Base-by-base conservation (phyloP, 1,140 invertebrate species). In the Drosophila orosa region DNA sequence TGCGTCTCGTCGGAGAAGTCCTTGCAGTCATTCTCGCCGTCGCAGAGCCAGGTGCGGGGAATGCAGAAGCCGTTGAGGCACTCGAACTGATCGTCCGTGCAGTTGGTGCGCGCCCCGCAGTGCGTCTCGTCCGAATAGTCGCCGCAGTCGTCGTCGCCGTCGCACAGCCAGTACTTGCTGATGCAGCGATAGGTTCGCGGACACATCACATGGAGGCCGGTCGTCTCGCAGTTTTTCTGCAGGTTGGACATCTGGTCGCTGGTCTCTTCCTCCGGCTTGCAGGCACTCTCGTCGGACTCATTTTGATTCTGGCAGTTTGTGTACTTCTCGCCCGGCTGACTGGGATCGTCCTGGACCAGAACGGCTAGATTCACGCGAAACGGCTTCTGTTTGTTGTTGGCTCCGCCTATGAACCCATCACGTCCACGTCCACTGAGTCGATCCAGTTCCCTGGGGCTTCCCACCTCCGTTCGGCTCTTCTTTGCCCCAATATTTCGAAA, bases 31-130 rank as follows among this genome's bases (percentile, higher is more conserved):
- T 95, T 94, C 72, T 97, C 96, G 13, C 95, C 95, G 83, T 98
- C 97, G 91, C 97, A 98, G 0, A 94, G 85, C 95, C 96, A 97
- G 2, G 93, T 92, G 56, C 94, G 93, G 29, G 95, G 95, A 52
- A 98, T 95, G 91, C 97, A 98, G 10, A 97, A 94, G 1, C 96
- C 96, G 87, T 97, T 97, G 31, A 93, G 92, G 87, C 97, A 98
- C 72, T 95, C 94, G 86, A 97, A 98, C 86, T 97, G 95, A 57
- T 95, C 95, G 0, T 91, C 84, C 2, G 95, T 95, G 78, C 96
- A 96, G 17, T 92, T 90, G 13, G 79, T 83, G 3, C 79, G 75
- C 0, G 77, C 74, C 94, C 95, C 95, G 81, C 96, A 97, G 78
- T 95, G 95, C 7, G 95, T 96, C 91, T 97, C 97, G 89, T 97